phyloP scores from a whole-genome alignment of 1,140 invertebrate genomes.

The Bombus pyrosoma region DNA sequence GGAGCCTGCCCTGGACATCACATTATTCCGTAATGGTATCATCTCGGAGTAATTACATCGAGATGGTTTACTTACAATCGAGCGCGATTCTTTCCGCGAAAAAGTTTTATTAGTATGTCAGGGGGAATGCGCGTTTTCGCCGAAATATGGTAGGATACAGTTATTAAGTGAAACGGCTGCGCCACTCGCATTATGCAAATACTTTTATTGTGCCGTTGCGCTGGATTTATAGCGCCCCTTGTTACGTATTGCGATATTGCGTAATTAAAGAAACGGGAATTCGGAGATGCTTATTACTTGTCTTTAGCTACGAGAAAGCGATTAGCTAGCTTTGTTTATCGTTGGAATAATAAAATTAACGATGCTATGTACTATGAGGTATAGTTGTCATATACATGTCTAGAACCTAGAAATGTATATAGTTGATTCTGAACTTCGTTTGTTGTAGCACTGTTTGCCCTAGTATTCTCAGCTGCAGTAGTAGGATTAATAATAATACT shows the following conservation, averaged over 20 bases:
- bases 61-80: conserved; percentile 29
- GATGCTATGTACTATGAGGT: neutral
- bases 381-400: neutral
- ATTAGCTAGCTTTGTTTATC: neutral
- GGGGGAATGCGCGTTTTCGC: neutral
- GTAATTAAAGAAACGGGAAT: conserved; percentile 25
- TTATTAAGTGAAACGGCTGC: conserved; percentile 25
- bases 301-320: neutral
- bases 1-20: conserved; percentile 10
- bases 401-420: neutral
- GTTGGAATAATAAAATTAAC: neutral
- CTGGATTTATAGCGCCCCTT: conserved; percentile 26
- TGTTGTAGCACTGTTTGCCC: neutral
- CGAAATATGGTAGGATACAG: conserved; percentile 27
- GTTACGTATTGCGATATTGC: neutral
- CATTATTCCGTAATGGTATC: conserved; percentile 47
- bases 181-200: conserved; percentile 32
- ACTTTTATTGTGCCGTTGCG: conserved; percentile 12
- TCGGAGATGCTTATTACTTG: neutral
- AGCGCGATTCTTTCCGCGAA: conserved; percentile 33
- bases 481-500: neutral
- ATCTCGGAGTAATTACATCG: conserved; percentile 42
- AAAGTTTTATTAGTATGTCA: conserved; percentile 42
- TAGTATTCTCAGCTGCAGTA: neutral
- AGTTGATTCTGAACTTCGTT: neutral